Evolutionary conservation across 2,113 vertebrate genomes (phyloP).

Genomic region (Setophaga coronata): DNA sequence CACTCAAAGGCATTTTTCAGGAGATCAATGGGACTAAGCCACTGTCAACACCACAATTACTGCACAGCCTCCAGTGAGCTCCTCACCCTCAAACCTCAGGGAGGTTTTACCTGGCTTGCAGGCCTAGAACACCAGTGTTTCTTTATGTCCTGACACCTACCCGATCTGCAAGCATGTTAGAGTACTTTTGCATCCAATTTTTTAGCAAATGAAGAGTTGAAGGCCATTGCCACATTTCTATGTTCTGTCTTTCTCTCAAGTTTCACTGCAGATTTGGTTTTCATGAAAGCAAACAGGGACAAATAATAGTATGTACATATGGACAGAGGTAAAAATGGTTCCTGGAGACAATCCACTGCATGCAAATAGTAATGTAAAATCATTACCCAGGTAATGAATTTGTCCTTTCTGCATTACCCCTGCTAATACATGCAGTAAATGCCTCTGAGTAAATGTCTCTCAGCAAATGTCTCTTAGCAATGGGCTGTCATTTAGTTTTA

Average conservation of each 20-base stretch:
- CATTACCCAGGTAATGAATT: neutral
- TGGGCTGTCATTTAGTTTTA: neutral
- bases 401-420: neutral
- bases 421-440: neutral
- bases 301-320: neutral
- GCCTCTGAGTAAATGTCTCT: neutral
- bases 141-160: neutral
- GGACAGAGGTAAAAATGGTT: neutral
- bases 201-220: neutral
- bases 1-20: neutral
- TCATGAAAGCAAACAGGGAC: neutral
- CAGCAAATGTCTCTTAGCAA: neutral
- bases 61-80: neutral
- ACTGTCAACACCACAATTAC: neutral
- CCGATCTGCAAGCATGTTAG: neutral
- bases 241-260: neutral
- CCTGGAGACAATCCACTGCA: neutral
- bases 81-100: neutral
- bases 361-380: neutral
- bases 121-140: neutral
- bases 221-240: neutral
- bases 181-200: neutral
- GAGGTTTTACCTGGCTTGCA: neutral
- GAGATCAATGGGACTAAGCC: neutral
- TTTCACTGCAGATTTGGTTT: neutral